phyloP scores from a whole-genome alignment of 2,888 invertebrate species.

The Andrena chrysosceles region DNA sequence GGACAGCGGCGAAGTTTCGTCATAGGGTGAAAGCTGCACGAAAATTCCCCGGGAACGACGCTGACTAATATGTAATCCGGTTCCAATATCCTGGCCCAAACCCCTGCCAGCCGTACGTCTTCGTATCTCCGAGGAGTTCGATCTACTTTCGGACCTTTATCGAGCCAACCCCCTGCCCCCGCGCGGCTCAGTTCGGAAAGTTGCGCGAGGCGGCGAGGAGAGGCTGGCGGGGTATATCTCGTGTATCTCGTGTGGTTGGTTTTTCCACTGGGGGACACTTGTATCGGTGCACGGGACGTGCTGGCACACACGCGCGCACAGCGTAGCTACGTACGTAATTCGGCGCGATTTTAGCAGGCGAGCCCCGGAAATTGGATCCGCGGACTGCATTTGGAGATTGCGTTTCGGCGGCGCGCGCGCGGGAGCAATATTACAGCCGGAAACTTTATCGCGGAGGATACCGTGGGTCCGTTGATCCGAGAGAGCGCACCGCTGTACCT shows the following conservation, averaged over 20 bases:
- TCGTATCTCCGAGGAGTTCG: conserved; percentile 32
- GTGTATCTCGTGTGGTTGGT: conserved; percentile 7
- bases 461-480: background rate
- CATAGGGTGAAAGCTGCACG: conserved; percentile 69
- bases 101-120: conserved; percentile 62
- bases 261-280: conserved; percentile 16
- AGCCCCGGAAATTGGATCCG: conserved; percentile 63
- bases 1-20: conserved; percentile 6
- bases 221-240: background rate
- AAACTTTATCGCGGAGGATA: conserved; percentile 47
- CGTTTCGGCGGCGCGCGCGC: conserved; percentile 18
- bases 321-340: conserved; percentile 34
- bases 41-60: conserved; percentile 62
- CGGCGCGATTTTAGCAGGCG: conserved; percentile 56
- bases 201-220: background rate
- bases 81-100: conserved; percentile 79
- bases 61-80: conserved; percentile 81
- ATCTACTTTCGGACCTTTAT: conserved; percentile 29
- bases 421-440: conserved; percentile 38
- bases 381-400: conserved; percentile 60
- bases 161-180: background rate
- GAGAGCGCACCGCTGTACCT: background rate
- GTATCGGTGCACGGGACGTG: background rate
- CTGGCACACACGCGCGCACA: background rate
- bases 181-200: conserved; percentile 2